Evolutionary conservation across 2,797 vertebrate genomes (phyloP), one percentile per base, ranked within the genome.

Genomic region (Betta splendens): DNA sequence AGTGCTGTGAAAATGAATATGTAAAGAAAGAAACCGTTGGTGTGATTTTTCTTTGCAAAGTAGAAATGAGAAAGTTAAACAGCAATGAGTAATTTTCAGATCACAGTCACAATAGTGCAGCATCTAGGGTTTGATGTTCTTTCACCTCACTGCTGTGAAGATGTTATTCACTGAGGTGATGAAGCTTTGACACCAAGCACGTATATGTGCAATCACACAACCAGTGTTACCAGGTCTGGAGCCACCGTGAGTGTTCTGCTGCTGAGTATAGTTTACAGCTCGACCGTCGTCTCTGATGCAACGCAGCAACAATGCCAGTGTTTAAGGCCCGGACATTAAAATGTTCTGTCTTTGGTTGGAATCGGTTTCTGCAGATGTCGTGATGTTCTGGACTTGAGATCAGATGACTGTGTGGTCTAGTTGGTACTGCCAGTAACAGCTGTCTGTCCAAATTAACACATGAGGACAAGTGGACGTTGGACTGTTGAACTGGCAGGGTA

Each of bases 281-380:
- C 7, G 11, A 16, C 3, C 10, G 17, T 47, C 15, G 9, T 15
- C 15, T 8, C 13, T 25, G 18, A 25, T 31, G 26, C 31, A 9
- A 31, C 12, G 25, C 7, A 9, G 38, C 5, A 42, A 8, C n/a
- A 26, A 9, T 7, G 20, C 48, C 16, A 58, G 16, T 4, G 42
- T 22, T 32, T 43, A 7, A 31, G 10, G 21, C 17, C 43, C 40
- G 58, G 37, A 18, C 52, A 26, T n/a, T 50, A 50, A 58, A 48
- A 22, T 33, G 22, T 40, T 2, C 17, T 21, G 2, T 35, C 38
- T 42, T 49, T 40, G 11, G 8, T 43, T 35, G 46, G n/a, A 56
- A 53, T 29, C 4, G n/a, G 33, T 37, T 49, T n/a, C 9, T 5
- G 16, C 26, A 2, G 9, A 28, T 2, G 8, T 28, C 28, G 28